Evolutionary conservation across 2,888 invertebrate genomes (phyloP), one percentile per base, ranked within the genome.

Genomic region (Nemotelus pantherinus): DNA sequence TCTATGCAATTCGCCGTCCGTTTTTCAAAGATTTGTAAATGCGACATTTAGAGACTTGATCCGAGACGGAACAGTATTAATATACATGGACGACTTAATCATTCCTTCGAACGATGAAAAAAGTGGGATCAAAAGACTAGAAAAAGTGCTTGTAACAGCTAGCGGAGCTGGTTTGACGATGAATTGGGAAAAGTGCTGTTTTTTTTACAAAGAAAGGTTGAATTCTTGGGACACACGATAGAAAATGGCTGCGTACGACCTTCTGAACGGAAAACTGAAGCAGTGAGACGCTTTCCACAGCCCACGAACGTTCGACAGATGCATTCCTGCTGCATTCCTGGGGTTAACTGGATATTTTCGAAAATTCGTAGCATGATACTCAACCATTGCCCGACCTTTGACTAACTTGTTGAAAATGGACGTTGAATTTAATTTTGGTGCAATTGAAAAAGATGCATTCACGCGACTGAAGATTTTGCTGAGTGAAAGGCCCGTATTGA

Each of bases 301-400:
- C 84, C 84, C 0, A 82, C 39, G 57, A 81, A 76, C 5, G 60
- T 79, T 2, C 83, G 83, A 71, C 79, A 83, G 50, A 58, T 85
- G 0, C 83, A 84, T n/a, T n/a, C n/a, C n/a, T n/a, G n/a, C n/a
- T 76, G 81, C 82, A 60, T 85, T 85, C 79, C 77, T 86, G 10
- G 84, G 84, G 1, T 68, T 85, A 4, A 67, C 67, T 25, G 50
- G 67, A 25, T 67, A 48, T 67, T 48, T 67, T n/a, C 50, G 48
- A 39, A 85, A 85, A 68, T 86, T 85, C 79, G 82, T 86, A 9
- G 76, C 77, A 3, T 77, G 79, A 10, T 85, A 84, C 77, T 77
- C 84, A 3, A 70, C 79, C n/a, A 83, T 84, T 44, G 84, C 85
- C 2, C 82, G 81, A 77, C 84, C 83, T 4, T 78, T 85, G 65